Evolutionary conservation across 2,113 vertebrate species (phyloP).

Genomic region (Oncorhynchus masou): DNA sequence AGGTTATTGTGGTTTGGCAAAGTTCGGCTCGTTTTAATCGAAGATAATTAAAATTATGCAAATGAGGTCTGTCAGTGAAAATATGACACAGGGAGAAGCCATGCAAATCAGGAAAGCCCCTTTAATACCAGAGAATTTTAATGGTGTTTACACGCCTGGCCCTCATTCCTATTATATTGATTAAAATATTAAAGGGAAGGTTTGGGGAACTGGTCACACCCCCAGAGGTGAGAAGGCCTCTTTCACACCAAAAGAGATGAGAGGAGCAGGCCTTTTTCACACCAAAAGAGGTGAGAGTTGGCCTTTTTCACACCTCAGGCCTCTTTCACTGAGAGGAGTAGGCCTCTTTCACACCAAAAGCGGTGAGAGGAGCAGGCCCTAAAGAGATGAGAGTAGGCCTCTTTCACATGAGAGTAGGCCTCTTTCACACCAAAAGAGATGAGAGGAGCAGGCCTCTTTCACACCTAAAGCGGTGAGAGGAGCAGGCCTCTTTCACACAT

Average conservation of each 20-base stretch:
- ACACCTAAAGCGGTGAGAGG: too few relatives aligned
- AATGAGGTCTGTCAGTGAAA: conserved; percentile 44
- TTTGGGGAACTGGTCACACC: not conserved
- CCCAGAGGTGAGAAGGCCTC: not conserved
- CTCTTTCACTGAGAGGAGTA: too few relatives aligned
- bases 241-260: too few relatives aligned
- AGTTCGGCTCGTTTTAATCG: conserved; percentile 15
- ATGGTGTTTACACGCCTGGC: conserved; percentile 18
- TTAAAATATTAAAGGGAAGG: conserved; percentile 1
- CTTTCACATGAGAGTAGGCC: not conserved
- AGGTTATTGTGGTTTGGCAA: conserved; percentile 30
- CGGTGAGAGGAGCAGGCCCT: not conserved
- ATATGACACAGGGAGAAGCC: conserved; percentile 36
- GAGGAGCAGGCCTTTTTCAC: too few relatives aligned
- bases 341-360: too few relatives aligned
- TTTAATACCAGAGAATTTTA: conserved; percentile 15
- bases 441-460: too few relatives aligned
- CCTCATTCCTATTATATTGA: conserved; percentile 14
- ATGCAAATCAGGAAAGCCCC: conserved; percentile 41
- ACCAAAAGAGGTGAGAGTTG: too few relatives aligned
- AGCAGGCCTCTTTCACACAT: too few relatives aligned
- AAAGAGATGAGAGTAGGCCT: not conserved
- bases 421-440: not conserved
- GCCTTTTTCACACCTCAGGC: too few relatives aligned
- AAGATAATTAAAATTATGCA: conserved; percentile 52